A percentile compares a stretch with the other conserved stretches of the same genome.
Conservation (phyloP, 2,113 vertebrate genomes). For the Cebidichthys violaceus region DNA sequence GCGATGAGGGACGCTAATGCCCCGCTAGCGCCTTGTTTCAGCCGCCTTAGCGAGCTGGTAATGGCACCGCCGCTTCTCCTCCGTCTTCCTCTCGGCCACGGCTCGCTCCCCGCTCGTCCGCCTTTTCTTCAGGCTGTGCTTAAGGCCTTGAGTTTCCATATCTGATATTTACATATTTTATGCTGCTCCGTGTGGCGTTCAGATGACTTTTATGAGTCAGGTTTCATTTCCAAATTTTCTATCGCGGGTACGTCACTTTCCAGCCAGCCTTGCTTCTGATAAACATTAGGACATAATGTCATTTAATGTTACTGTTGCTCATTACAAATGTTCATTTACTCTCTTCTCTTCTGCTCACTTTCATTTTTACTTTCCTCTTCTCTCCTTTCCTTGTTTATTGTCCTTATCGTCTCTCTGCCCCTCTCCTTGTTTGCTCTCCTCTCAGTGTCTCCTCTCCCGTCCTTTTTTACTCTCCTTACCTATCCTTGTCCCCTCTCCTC, state of each 20-base stretch:
- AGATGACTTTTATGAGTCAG: too few species aligned
- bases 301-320: neutral
- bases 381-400: neutral
- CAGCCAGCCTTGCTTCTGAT: neutral
- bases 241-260: neutral
- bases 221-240: slow-evolving; percentile 19
- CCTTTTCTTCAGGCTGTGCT: neutral
- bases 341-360: neutral
- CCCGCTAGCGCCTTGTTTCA: slow-evolving; percentile 53
- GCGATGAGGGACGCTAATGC: slow-evolving; percentile 66
- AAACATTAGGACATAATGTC: neutral
- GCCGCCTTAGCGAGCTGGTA: slow-evolving; percentile 59
- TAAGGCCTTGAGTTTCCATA: neutral
- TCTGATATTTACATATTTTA: neutral
- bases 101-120: neutral
- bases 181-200: neutral
- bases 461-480: neutral
- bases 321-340: neutral
- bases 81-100: neutral
- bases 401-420: too few species aligned
- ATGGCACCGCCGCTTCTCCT: slow-evolving; percentile 33
- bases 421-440: neutral
- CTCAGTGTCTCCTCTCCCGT: neutral
- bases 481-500: neutral
- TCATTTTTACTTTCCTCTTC: neutral